A percentile compares a stretch with the other conserved stretches of the same genome.
These are phyloP conservation scores for Protonemura montana DNA, from an alignment of 2,888 invertebrate species.

Conservation along the genomic window DNA sequence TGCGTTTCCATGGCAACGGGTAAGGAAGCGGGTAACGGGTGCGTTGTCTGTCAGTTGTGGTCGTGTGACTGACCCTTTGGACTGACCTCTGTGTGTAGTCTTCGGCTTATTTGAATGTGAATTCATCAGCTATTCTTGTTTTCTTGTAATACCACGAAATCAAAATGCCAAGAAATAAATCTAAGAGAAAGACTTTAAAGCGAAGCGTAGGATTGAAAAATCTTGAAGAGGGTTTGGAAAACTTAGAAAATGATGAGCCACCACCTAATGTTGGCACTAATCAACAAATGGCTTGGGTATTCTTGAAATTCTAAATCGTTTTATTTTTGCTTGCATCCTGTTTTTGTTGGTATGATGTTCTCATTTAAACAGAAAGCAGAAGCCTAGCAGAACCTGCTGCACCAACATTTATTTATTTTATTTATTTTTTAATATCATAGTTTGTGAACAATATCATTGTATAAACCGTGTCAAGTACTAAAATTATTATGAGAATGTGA, in stretches of 20 bases:
- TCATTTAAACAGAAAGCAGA: too few species aligned
- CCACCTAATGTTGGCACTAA: not conserved
- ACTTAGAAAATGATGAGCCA: not conserved
- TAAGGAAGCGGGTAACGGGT: not conserved
- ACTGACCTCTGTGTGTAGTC: not conserved
- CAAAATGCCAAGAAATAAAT: not conserved
- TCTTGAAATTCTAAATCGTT: too few species aligned
- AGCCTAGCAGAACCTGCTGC: too few species aligned
- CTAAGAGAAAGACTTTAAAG: not conserved
- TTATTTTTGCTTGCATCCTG: too few species aligned
- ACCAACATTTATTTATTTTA: too few species aligned
- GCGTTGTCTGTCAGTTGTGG: not conserved
- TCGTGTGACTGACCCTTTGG: not conserved
- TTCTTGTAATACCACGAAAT: not conserved
- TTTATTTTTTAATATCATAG: too few species aligned
- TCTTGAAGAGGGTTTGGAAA: not conserved
- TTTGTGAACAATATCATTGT: too few species aligned
- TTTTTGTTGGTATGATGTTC: too few species aligned
- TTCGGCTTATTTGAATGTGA: not conserved
- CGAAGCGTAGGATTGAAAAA: not conserved
- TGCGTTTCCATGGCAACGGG: not conserved
- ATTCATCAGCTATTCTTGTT: not conserved
- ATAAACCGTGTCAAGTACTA: too few species aligned
- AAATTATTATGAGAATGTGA: too few species aligned
- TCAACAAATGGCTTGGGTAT: constrained; percentile 24